These are phyloP conservation scores for Tribolium castaneum DNA, from an alignment of 1,140 invertebrate species.

Conservation along the genomic window DNA sequence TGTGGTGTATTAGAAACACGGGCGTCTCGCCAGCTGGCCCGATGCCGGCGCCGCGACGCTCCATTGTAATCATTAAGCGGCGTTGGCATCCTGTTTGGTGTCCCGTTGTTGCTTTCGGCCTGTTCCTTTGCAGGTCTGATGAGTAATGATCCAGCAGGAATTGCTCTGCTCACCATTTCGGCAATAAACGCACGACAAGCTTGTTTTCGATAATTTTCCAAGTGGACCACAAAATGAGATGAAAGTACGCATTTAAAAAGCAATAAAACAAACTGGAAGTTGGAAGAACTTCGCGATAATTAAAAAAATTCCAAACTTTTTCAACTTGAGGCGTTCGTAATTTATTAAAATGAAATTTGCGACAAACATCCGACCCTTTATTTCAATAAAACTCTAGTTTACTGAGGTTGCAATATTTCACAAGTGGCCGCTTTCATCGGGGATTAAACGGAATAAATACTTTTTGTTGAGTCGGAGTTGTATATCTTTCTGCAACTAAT, in stretches of 20 bases:
- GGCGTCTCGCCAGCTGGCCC: slow-evolving; percentile 43
- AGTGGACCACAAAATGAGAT: neutral
- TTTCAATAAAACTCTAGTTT: neutral
- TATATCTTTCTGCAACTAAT: neutral
- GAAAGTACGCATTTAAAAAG: slow-evolving; percentile 17
- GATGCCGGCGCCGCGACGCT: slow-evolving; percentile 42
- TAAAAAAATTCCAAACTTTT: slow-evolving; percentile 21
- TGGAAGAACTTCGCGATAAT: neutral
- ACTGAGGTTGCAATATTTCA: neutral
- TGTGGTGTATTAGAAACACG: slow-evolving; percentile 17
- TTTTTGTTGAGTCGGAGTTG: neutral
- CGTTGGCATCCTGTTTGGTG: slow-evolving; percentile 2
- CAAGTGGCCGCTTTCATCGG: neutral
- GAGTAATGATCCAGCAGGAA: slow-evolving; percentile 13
- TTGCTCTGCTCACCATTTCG: slow-evolving; percentile 10
- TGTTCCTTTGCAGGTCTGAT: slow-evolving; percentile 38
- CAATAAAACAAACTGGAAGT: neutral
- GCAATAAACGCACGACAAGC: slow-evolving; percentile 1
- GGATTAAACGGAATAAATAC: neutral
- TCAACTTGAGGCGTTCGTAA: neutral
- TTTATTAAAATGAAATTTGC: slow-evolving; percentile 35
- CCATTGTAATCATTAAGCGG: slow-evolving; percentile 47
- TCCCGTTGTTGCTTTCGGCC: slow-evolving; percentile 1
- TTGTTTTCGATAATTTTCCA: too few relatives aligned
- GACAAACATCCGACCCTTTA: slow-evolving; percentile 12